Base-by-base conservation (phyloP, 1,140 invertebrate species). In the Rhagoletis pomonella region DNA sequence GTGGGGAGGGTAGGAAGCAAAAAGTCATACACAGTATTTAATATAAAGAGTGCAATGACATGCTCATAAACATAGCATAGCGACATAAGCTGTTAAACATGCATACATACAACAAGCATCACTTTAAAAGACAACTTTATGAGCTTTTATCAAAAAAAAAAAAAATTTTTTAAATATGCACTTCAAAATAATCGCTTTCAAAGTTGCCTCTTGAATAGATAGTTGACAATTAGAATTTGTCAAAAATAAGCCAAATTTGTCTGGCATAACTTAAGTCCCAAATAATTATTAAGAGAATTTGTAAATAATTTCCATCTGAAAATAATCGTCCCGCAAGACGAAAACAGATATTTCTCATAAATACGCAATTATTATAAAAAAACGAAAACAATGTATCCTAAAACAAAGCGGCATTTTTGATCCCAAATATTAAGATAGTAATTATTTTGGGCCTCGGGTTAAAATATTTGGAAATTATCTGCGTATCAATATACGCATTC, bases 31-130 rank as follows among this genome's bases (percentile, higher is more conserved):
- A 81, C 50, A 81, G 73, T 55, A 55, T 81, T 81, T 81, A 81
- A 81, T 58, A 81, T 81, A 55, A 58, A n/a, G n/a, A 81, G 47
- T 81, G 73, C 73, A 81, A 81, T 81, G 73, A 81, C 73, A 81
- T 81, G 14, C 7, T 29, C 17, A 55, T 58, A 81, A 19, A 73
- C 14, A 6, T 17, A 29, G 2, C 50, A 55, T 55, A 7, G 50
- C 1, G 10, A 10, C 50, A 55, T 10, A n/a, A 81, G 55, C n/a
- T 81, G 10, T 47, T 0, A 55, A 3, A 73, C 39, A 73, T 6
- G 7, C 14, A 73, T 4, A 9, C 69, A 42, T 1, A 12, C 4
- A 4, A n/a, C 5, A 17, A 50, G 6, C 50, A 2, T 55, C 17
- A 58, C 5, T 81, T 9, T 9, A 81, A 58, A 1, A 0, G 3